Evolutionary conservation across 2,888 invertebrate genomes (phyloP).

Genomic region (Lampropteryx suffumata): DNA sequence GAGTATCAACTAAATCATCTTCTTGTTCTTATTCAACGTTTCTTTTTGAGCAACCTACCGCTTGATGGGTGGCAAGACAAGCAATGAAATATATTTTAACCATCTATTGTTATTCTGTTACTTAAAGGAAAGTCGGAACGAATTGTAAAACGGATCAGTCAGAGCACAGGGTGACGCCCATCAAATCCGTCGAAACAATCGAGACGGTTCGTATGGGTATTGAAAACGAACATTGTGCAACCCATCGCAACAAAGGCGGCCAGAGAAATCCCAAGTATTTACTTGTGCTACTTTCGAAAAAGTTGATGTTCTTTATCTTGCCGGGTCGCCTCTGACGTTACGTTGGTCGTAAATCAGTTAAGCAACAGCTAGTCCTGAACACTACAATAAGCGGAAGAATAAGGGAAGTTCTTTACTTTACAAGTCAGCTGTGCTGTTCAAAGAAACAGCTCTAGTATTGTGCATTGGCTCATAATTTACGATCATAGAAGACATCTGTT

Average conservation of each 20-base stretch:
- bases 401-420: constrained; percentile 42
- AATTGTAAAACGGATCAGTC: constrained; percentile 77
- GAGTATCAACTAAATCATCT: not conserved
- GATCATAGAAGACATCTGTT: constrained; percentile 43
- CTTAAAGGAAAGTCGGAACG: constrained; percentile 77
- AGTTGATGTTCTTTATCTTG: constrained; percentile 54
- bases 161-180: constrained; percentile 65
- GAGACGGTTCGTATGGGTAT: constrained; percentile 55
- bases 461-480: constrained; percentile 45
- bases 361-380: constrained; percentile 49
- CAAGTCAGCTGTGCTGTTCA: constrained; percentile 50
- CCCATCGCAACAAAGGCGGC: constrained; percentile 69
- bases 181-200: constrained; percentile 71
- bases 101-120: constrained; percentile 54
- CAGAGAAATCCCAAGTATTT: constrained; percentile 69
- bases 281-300: constrained; percentile 67
- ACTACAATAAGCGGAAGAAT: constrained; percentile 53
- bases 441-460: constrained; percentile 37
- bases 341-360: constrained; percentile 67
- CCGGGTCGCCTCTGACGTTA: constrained; percentile 38
- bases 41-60: constrained; percentile 6
- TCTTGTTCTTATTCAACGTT: constrained; percentile 2
- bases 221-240: constrained; percentile 74
- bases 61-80: constrained; percentile 58
- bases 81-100: constrained; percentile 41